phyloP scores from a whole-genome alignment of 2,888 invertebrate species.

The Lobophora halterata region DNA sequence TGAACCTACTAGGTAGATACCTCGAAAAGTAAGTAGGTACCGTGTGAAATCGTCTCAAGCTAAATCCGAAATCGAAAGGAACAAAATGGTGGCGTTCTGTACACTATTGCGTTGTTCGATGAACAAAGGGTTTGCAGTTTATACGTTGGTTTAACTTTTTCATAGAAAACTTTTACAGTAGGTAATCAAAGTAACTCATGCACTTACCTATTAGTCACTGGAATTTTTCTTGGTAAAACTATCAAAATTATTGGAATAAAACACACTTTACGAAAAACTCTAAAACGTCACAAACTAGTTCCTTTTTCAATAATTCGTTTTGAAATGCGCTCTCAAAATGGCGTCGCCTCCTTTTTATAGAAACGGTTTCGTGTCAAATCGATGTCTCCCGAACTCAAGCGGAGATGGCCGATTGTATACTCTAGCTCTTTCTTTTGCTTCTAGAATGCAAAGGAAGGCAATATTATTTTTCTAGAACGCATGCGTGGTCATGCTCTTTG shows the following conservation, averaged over 20 bases:
- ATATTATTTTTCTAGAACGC: conserved; percentile 22
- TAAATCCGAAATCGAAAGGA: no score
- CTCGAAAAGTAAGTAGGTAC: no score
- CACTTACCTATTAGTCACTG: conserved; percentile 28
- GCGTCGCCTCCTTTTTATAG: conserved; percentile 26
- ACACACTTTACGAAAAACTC: conserved; percentile 28
- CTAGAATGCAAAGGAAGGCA: conserved; percentile 11
- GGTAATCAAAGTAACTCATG: no score
- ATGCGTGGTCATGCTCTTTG: conserved; percentile 17
- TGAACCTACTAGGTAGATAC: no score
- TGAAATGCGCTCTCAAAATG: conserved; percentile 29
- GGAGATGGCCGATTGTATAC: conserved; percentile 16
- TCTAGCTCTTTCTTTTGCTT: conserved; percentile 16
- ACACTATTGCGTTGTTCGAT: no score
- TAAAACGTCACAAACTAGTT: conserved; percentile 31
- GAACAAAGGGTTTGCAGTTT: no score
- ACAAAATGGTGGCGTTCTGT: no score
- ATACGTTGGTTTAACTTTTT: no score
- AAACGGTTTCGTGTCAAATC: conserved; percentile 23
- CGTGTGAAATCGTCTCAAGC: no score
- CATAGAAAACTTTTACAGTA: no score
- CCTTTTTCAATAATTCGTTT: conserved; percentile 31
- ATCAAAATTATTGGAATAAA: conserved; percentile 23
- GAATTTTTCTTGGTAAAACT: conserved; percentile 26
- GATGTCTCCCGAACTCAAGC: conserved; percentile 26